Evolutionary conservation across 2,888 invertebrate species (phyloP).

Genomic region (Ceriagrion tenellum): DNA sequence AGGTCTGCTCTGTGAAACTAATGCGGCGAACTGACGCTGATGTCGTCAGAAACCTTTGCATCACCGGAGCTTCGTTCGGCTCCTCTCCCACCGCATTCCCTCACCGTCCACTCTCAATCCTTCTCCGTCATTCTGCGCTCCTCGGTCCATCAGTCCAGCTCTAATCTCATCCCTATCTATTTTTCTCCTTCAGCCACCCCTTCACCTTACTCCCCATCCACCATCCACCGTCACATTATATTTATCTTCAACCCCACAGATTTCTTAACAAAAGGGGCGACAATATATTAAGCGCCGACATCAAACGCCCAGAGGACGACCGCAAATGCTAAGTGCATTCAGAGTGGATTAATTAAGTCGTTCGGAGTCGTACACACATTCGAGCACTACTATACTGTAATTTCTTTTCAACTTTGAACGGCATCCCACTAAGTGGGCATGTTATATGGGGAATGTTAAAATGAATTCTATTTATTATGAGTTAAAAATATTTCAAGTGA

Average conservation of each 20-base stretch:
- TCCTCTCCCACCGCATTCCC: background rate
- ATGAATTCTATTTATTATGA: background rate
- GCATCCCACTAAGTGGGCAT: background rate
- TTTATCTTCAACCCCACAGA: background rate
- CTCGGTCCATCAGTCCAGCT: slow-evolving; percentile 4
- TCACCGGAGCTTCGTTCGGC: background rate
- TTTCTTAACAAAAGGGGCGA: background rate
- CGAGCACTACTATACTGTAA: background rate
- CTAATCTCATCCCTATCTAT: background rate
- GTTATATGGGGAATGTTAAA: background rate
- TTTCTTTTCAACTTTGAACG: background rate
- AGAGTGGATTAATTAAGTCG: background rate
- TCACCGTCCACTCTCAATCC: background rate
- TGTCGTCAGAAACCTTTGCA: background rate
- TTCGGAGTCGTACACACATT: background rate
- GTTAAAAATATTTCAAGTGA: background rate
- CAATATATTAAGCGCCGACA: background rate
- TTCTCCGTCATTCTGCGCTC: slow-evolving; percentile 1
- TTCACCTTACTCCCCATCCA: background rate
- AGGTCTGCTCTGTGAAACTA: too few relatives aligned
- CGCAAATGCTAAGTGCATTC: background rate
- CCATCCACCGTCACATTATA: background rate
- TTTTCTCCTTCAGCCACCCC: background rate
- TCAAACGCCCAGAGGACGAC: background rate
- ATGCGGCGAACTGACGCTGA: background rate